These are phyloP conservation scores for Tortricodes alternella DNA, from an alignment of 2,888 invertebrate species.

Conservation along the genomic window DNA sequence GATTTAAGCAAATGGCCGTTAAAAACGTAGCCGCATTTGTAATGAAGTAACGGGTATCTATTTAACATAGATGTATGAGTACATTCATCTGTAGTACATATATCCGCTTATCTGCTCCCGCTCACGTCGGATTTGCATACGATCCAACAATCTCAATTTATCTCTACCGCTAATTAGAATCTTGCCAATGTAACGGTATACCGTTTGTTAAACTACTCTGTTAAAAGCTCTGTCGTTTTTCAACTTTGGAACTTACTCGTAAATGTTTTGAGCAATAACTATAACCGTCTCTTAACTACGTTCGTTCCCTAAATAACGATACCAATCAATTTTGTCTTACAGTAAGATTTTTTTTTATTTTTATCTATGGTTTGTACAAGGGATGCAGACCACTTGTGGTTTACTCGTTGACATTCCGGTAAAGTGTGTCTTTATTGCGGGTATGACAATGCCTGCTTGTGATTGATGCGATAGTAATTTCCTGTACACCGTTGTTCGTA, in stretches of 20 bases:
- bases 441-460: slow-evolving; percentile 68
- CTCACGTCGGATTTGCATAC: slow-evolving; percentile 71
- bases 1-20: slow-evolving; percentile 11
- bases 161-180: slow-evolving; percentile 74
- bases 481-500: slow-evolving; percentile 75
- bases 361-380: background rate
- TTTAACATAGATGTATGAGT: slow-evolving; percentile 24
- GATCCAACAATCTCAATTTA: slow-evolving; percentile 71
- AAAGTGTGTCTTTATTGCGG: slow-evolving; percentile 53
- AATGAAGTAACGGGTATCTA: slow-evolving; percentile 26
- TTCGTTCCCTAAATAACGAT: too few relatives aligned
- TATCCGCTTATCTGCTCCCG: slow-evolving; percentile 52
- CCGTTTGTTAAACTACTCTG: slow-evolving; percentile 52
- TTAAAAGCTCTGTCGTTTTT: background rate
- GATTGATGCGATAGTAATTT: slow-evolving; percentile 78
- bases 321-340: too few relatives aligned
- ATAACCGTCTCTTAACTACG: too few relatives aligned
- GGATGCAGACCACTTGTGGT: slow-evolving; percentile 20
- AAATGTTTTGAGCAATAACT: background rate
- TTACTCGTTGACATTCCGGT: slow-evolving; percentile 38
- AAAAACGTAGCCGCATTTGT: slow-evolving; percentile 19
- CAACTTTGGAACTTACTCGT: background rate
- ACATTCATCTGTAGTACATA: slow-evolving; percentile 41
- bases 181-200: slow-evolving; percentile 68
- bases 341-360: too few relatives aligned